These are phyloP conservation scores for Pandion haliaetus DNA, from an alignment of 2,113 vertebrate genomes.

Conservation along the genomic window DNA sequence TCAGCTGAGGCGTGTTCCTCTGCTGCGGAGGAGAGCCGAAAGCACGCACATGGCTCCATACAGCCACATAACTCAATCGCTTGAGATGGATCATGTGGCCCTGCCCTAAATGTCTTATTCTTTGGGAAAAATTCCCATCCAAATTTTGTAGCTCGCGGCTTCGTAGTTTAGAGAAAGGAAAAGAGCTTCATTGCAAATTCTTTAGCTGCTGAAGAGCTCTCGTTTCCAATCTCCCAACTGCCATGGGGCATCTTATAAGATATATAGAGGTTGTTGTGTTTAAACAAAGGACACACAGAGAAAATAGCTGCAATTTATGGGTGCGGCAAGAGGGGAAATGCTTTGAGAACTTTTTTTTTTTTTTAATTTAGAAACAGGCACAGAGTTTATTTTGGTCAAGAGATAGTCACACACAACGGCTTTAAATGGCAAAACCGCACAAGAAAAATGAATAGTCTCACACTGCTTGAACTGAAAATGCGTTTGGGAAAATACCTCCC, in stretches of 20 bases:
- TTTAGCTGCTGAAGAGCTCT: conserved; percentile 13
- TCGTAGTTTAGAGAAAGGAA: background rate
- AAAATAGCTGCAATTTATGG: conserved; percentile 40
- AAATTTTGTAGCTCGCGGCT: background rate
- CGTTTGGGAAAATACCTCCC: background rate
- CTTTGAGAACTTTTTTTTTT: background rate
- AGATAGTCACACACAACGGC: background rate
- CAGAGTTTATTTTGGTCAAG: conserved; percentile 49
- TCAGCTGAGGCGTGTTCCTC: background rate
- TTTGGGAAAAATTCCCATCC: background rate
- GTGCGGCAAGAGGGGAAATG: conserved; percentile 48
- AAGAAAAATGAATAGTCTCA: background rate
- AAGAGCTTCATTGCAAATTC: background rate
- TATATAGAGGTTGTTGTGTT: conserved; percentile 44
- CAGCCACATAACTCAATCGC: rapidly evolving
- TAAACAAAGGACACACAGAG: conserved; percentile 33
- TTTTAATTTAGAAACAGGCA: background rate
- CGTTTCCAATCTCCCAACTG: background rate
- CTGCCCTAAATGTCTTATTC: background rate
- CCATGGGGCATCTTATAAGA: conserved; percentile 4
- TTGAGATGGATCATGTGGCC: background rate
- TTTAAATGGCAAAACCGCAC: background rate
- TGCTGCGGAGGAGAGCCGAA: background rate
- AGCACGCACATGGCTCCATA: rapidly evolving
- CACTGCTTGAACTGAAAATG: background rate